Conservation (phyloP, 2,888 invertebrate species). For the Euphydryas editha region DNA sequence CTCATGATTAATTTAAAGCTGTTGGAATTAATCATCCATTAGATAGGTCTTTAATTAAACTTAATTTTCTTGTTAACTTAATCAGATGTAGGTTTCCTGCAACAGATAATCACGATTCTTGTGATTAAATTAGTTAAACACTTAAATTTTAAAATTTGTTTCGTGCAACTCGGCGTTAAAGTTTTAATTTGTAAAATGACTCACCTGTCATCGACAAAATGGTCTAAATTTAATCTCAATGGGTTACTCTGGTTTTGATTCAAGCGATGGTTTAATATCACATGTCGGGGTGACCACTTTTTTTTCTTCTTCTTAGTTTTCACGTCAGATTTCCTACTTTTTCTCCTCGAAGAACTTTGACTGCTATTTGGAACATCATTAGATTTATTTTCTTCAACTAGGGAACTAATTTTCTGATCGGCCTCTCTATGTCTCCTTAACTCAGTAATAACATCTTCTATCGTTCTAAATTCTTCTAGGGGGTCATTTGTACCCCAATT, state of each 20-base stretch:
- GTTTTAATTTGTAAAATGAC: slow-evolving; percentile 26
- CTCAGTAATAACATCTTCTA: slow-evolving; percentile 69
- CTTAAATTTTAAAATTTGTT: too few species aligned
- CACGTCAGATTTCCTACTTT: slow-evolving; percentile 55
- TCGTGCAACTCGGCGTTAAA: too few species aligned
- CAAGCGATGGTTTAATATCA: slow-evolving; percentile 70
- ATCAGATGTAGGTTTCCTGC: too few species aligned
- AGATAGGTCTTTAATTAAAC: too few species aligned
- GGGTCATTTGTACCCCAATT: slow-evolving; percentile 59
- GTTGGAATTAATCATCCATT: too few species aligned
- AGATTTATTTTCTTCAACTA: slow-evolving; percentile 52
- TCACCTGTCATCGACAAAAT: slow-evolving; percentile 77
- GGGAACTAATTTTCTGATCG: slow-evolving; percentile 55
- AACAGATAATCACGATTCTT: too few species aligned
- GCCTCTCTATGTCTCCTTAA: slow-evolving; percentile 61
- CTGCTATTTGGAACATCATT: slow-evolving; percentile 51
- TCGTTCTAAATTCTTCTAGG: slow-evolving; percentile 61
- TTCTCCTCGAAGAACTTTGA: slow-evolving; percentile 58
- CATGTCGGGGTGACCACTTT: slow-evolving; percentile 74
- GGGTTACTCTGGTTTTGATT: slow-evolving; percentile 61
- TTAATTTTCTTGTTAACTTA: too few species aligned
- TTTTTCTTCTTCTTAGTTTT: slow-evolving; percentile 69
- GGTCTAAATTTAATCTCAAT: slow-evolving; percentile 75
- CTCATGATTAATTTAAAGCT: too few species aligned
- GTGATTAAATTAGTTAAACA: too few species aligned